A percentile compares a stretch with the other conserved stretches of the same genome.
Conservation (phyloP, 2,797 vertebrate species). For the Okamejei kenojei region DNA sequence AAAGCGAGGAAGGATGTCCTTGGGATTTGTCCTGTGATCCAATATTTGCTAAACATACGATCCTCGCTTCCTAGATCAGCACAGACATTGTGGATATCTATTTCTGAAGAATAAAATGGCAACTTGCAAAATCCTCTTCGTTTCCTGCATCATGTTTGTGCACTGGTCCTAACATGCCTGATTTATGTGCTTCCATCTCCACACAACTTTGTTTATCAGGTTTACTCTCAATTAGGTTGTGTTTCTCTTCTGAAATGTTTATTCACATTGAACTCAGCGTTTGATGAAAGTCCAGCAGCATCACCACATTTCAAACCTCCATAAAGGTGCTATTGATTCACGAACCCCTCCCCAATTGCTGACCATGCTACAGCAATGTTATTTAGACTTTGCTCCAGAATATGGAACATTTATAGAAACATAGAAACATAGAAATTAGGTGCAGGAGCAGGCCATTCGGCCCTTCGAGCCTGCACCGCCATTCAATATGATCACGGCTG, state of each 20-base stretch:
- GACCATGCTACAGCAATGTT: background rate
- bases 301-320: background rate
- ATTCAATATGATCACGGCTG: too few species aligned
- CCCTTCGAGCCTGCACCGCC: too few species aligned
- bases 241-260: conserved; percentile 11
- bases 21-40: too few species aligned
- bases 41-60: background rate
- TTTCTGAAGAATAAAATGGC: background rate
- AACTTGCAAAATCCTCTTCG: background rate
- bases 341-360: background rate
- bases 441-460: too few species aligned
- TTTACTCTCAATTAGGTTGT: background rate
- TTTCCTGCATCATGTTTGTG: background rate
- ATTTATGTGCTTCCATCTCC: background rate
- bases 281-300: background rate
- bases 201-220: background rate
- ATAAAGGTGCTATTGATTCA: background rate
- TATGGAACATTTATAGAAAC: too few species aligned
- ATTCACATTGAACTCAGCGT: background rate
- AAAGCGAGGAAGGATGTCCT: too few species aligned
- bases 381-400: background rate
- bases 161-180: background rate
- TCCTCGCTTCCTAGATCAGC: background rate
- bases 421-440: too few species aligned
- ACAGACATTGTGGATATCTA: background rate